Evolutionary conservation across 2,888 invertebrate species (phyloP).

Genomic region (Thera obeliscata): DNA sequence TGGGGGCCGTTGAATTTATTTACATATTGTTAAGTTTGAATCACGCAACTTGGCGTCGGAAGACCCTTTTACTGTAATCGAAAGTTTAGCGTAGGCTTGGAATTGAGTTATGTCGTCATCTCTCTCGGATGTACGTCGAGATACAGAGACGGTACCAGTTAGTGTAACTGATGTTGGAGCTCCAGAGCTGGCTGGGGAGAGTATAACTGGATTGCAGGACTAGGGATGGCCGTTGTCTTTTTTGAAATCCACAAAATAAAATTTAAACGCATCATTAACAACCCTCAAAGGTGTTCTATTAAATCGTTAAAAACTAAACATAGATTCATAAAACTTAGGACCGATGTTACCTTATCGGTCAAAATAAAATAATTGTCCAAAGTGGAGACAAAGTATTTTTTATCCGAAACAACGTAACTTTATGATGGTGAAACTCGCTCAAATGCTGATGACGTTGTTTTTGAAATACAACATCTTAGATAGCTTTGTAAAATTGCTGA

Average conservation of each 20-base stretch:
- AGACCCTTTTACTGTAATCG: slow-evolving; percentile 40
- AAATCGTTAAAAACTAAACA: no score
- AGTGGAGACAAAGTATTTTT: no score
- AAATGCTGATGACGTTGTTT: no score
- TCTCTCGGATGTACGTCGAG: slow-evolving; percentile 29
- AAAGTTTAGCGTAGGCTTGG: slow-evolving; percentile 38
- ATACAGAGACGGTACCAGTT: slow-evolving; percentile 49
- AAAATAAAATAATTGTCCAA: no score
- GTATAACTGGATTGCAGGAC: slow-evolving; percentile 58
- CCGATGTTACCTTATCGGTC: no score
- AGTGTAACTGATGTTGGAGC: slow-evolving; percentile 52
- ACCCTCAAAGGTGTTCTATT: no score
- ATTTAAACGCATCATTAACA: no score
- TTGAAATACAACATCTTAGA: no score
- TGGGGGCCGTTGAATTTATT: slow-evolving; percentile 50
- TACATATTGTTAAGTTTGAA: slow-evolving; percentile 56
- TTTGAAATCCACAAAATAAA: no score
- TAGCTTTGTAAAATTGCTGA: not conserved
- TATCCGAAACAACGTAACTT: no score
- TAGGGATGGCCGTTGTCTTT: slow-evolving; percentile 26
- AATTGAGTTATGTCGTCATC: slow-evolving; percentile 42
- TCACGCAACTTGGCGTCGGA: slow-evolving; percentile 52
- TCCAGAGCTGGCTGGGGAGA: slow-evolving; percentile 48
- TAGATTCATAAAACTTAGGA: no score
- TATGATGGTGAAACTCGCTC: no score